Conservation (phyloP, 2,888 invertebrate species). For the Rhabditoides inermis region DNA sequence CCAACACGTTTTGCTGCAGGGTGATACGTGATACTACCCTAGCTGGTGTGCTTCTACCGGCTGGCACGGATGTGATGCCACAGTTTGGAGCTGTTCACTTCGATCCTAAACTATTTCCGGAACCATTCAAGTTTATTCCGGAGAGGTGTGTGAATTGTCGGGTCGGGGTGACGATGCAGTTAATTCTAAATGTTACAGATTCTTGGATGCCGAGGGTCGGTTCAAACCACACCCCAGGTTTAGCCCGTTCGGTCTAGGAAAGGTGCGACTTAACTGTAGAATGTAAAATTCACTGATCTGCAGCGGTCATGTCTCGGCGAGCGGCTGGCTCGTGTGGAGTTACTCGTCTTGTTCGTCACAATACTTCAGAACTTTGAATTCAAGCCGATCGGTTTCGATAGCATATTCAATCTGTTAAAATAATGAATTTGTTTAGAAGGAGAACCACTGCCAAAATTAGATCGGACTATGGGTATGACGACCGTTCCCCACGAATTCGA, state of each 20-base stretch:
- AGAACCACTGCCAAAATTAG: no score
- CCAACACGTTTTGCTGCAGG: not conserved
- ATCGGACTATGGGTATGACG: no score
- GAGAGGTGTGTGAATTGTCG: conserved; percentile 26
- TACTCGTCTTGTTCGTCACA: no score
- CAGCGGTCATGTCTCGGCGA: conserved; percentile 22
- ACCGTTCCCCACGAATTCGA: no score
- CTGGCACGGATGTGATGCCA: conserved; percentile 27
- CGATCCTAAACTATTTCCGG: conserved; percentile 22
- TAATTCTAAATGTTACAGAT: not conserved
- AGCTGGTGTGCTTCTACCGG: conserved; percentile 16
- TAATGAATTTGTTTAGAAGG: no score
- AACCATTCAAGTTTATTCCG: conserved; percentile 29
- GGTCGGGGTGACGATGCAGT: not conserved
- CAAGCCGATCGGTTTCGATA: no score
- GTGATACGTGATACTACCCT: not conserved
- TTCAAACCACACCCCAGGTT: not conserved
- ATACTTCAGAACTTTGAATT: no score
- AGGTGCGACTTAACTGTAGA: no score
- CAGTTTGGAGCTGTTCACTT: conserved; percentile 22
- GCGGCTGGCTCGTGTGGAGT: conserved; percentile 16
- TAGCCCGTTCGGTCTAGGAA: conserved; percentile 8
- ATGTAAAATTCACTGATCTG: no score
- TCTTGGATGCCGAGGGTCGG: not conserved
- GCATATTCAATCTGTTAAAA: no score